phyloP scores from a whole-genome alignment of 2,797 vertebrate genomes.

The Astyanax mexicanus region DNA sequence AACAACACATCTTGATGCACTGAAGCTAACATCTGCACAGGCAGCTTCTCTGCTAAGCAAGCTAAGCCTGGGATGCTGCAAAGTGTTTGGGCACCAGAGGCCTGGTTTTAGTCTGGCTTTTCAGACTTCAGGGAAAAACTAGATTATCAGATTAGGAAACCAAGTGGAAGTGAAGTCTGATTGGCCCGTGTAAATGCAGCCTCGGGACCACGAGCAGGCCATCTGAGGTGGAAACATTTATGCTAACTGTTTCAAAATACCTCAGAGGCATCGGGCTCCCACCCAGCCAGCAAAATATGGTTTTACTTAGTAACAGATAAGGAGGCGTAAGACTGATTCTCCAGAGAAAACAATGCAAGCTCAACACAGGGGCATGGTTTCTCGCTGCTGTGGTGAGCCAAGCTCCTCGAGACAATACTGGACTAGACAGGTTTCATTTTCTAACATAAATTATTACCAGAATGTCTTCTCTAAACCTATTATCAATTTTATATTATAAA shows the following conservation, averaged over 20 bases:
- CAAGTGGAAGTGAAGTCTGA: neutral
- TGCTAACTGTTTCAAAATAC: slow-evolving; percentile 1
- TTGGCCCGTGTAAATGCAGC: neutral
- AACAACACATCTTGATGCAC: neutral
- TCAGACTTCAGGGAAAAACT: neutral
- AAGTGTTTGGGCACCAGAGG: neutral
- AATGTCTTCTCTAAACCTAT: no score
- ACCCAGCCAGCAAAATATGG: slow-evolving; percentile 5
- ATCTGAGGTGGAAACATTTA: neutral
- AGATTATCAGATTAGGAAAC: neutral
- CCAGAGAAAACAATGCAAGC: neutral
- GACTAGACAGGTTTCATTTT: neutral
- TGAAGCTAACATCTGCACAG: neutral
- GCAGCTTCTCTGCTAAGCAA: neutral
- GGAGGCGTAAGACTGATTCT: slow-evolving; percentile 20
- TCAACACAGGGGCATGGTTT: neutral
- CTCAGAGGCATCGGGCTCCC: neutral
- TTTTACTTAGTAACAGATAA: slow-evolving; percentile 18
- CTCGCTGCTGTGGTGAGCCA: neutral
- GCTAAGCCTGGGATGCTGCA: neutral
- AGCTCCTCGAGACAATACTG: neutral
- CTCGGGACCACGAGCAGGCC: neutral
- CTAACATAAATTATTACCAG: neutral
- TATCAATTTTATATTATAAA: neutral
- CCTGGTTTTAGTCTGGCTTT: neutral